Evolutionary conservation across 2,888 invertebrate genomes (phyloP).

Genomic region (Microctonus aethiopoides): DNA sequence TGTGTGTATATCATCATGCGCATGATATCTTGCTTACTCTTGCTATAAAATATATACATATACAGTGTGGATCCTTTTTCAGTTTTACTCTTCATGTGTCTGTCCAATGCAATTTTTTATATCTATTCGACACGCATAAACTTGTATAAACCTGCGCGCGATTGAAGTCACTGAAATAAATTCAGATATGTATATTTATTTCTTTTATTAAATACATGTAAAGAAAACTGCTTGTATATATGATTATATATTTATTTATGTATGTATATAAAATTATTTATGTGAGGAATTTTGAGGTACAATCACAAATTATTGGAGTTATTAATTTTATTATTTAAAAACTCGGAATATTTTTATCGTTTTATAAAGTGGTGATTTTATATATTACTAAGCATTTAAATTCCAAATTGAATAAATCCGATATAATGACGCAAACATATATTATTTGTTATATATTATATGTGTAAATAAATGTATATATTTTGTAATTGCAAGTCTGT

Average conservation of each 20-base stretch:
- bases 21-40: not conserved
- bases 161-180: constrained; percentile 41
- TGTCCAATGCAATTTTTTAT: constrained; percentile 16
- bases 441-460: too few relatives aligned
- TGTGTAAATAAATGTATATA: not conserved
- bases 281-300: too few relatives aligned
- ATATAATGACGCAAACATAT: not conserved
- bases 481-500: not conserved
- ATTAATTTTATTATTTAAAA: too few relatives aligned
- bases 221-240: too few relatives aligned
- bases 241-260: too few relatives aligned
- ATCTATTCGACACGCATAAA: constrained; percentile 20
- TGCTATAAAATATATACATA: not conserved
- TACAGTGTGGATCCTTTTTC: not conserved
- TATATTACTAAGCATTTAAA: too few relatives aligned
- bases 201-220: too few relatives aligned
- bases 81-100: not conserved
- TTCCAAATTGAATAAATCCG: not conserved
- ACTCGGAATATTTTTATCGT: too few relatives aligned
- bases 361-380: too few relatives aligned
- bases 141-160: constrained; percentile 34
- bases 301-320: too few relatives aligned
- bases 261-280: too few relatives aligned
- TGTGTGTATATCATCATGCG: not conserved
- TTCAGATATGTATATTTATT: not conserved